phyloP scores from a whole-genome alignment of 2,113 vertebrate genomes.

The Crotalus horridus region DNA sequence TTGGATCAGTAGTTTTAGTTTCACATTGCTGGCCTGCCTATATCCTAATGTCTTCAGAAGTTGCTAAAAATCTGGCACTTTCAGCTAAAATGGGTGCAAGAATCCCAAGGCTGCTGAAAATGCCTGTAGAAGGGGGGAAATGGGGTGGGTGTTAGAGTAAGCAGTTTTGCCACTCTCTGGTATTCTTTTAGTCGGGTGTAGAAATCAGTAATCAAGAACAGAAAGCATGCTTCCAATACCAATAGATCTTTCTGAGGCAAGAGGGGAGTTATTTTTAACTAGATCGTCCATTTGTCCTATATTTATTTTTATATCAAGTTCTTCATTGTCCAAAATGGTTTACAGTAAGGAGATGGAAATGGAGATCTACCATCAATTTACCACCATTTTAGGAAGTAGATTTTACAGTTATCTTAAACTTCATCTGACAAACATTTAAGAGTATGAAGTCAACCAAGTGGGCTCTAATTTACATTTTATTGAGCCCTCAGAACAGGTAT shows the following conservation, averaged over 20 bases:
- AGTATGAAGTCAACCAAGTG: not conserved
- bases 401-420: not conserved
- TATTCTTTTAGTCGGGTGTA: too few species aligned
- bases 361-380: not conserved
- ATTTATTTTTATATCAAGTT: not conserved
- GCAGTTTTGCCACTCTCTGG: too few species aligned
- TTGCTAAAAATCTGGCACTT: slow-evolving; percentile 48
- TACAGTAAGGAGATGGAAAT: not conserved
- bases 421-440: not conserved
- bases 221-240: not conserved
- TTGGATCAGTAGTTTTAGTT: slow-evolving; percentile 45
- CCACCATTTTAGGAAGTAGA: not conserved
- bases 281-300: not conserved
- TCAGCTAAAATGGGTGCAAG: not conserved
- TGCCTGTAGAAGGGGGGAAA: not conserved
- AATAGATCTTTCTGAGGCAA: not conserved
- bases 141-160: too few species aligned
- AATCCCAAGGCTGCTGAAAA: not conserved
- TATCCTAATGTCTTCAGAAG: slow-evolving; percentile 45
- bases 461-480: not conserved
- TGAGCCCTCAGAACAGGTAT: not conserved
- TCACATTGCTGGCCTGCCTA: slow-evolving; percentile 34
- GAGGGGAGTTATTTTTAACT: not conserved
- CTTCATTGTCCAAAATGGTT: not conserved
- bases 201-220: not conserved